Evolutionary conservation across 1,140 invertebrate genomes (phyloP), one percentile per base, ranked within the genome.

Genomic region (Philotrypesis tridentata): DNA sequence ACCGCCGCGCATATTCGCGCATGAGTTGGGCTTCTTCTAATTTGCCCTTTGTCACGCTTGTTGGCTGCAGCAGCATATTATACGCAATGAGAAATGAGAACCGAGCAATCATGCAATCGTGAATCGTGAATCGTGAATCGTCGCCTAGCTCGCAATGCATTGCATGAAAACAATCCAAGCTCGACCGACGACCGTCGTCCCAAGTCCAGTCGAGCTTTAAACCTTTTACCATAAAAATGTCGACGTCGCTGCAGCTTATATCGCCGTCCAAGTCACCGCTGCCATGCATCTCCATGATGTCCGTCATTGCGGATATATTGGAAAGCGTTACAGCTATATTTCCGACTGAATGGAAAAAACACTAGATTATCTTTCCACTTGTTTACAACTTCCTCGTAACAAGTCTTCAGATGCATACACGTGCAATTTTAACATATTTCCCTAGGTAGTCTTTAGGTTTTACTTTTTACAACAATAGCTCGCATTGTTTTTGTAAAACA

Each of bases 51-150:
- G 63, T n/a, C n/a, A n/a, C n/a, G n/a, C n/a, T n/a, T n/a, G n/a
- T n/a, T n/a, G n/a, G n/a, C n/a, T n/a, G n/a, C n/a, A n/a, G n/a
- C 23, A 60, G 63, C 5, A 33, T 25, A 31, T 68, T 67, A 77
- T n/a, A n/a, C 33, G 25, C 65, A 21, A 8, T 17, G n/a, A n/a
- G n/a, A n/a, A n/a, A 70, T 37, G 77, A 71, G 23, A 43, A 73
- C 43, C 78, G 79, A 29, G 79, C 79, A 80, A 80, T 80, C 72
- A 75, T 80, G 61, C 72, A 80, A 80, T 80, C 71, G 79, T 43
- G 31, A 65, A 48, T 73, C 25, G 61, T 65, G 23, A 14, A 8
- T 3, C 17, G 6, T 25, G 17, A 1, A n/a, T 21, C n/a, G 17
- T 65, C 25, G 17, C 61, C n/a, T n/a, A n/a, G n/a, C n/a, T n/a